Conservation (phyloP, 2,888 invertebrate species). For the Pediacus dermestoides region DNA sequence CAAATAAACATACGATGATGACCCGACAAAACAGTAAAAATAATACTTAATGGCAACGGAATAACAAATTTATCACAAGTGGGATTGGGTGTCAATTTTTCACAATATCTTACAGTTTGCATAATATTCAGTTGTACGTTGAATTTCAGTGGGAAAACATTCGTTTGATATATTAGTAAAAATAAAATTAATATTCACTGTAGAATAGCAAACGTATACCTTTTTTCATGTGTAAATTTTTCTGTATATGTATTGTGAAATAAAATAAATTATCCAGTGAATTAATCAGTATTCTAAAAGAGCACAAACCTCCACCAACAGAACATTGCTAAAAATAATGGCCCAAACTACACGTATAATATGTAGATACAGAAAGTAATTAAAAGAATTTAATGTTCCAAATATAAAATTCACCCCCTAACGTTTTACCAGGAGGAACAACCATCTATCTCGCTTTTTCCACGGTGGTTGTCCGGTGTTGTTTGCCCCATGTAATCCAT, state of each 20-base stretch:
- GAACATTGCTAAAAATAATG: constrained; percentile 45
- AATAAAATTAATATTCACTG: constrained; percentile 39
- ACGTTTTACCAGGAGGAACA: constrained; percentile 20
- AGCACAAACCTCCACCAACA: constrained; percentile 33
- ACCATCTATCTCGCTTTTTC: constrained; percentile 11
- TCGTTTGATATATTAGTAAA: constrained; percentile 23
- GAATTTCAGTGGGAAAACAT: no score
- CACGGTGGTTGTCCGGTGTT: no score
- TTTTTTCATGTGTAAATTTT: constrained; percentile 38
- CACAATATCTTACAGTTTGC: no score
- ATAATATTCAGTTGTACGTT: no score
- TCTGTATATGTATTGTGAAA: constrained; percentile 31
- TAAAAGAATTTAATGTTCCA: constrained; percentile 51
- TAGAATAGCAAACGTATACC: constrained; percentile 32
- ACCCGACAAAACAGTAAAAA: constrained; percentile 22
- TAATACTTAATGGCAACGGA: constrained; percentile 17
- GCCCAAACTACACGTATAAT: constrained; percentile 47
- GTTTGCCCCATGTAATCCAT: constrained; percentile 34
- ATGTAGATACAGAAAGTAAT: constrained; percentile 50
- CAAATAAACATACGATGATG: constrained; percentile 26
- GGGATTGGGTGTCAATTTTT: no score
- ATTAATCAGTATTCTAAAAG: constrained; percentile 47
- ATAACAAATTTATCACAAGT: no score
- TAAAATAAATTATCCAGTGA: constrained; percentile 44
- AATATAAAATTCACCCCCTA: constrained; percentile 48